Evolutionary conservation across 2,113 vertebrate genomes (phyloP), one percentile per base, ranked within the genome.

Genomic region (Haemorhous mexicanus): DNA sequence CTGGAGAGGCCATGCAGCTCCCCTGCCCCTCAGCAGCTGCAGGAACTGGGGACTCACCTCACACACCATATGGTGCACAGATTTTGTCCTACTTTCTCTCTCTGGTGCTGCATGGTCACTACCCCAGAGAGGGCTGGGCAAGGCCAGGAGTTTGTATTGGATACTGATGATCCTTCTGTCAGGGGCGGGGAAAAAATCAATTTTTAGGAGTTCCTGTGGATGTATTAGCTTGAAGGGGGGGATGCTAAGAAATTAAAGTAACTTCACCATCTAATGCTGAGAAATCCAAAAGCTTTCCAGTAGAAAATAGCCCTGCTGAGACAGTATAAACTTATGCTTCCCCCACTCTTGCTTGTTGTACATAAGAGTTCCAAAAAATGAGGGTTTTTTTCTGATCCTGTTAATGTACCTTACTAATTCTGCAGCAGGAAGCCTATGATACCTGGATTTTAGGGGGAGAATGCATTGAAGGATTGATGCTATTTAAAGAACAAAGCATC

Each of bases 1-100:
- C 89, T 89, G 76, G 58, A 87, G 59, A 1, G n/a, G 18, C 43
- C 2, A 0, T 0, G 0, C 0, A 4, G 24, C 50, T 66, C 59
- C 32, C 26, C 21, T 10, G 27, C 11, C 17, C 28, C 16, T 46
- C 30, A 55, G 87, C 80, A 84, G 50, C 89, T 87, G 77, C 0
- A 0, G 53, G 47, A 41, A 13, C 1, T 1, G 64, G 52, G n/a
- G 43, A 33, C 16, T 41, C 0, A 0, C 72, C 68, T 53, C 80
- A 58, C 0, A 1, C 39, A 47, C 47, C 35, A 13, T 33, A 55
- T 55, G 64, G 11, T 74, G 49, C 39, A 24, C 56, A 72, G 74
- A 87, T 79, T 87, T 78, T 81, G 35, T 68, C 74, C 69, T 63
- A 33, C 21, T 78, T 93, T 72, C 66, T 89, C 22, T 41, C 30